phyloP scores from a whole-genome alignment of 2,888 invertebrate species.

The Meliscaeva auricollis region DNA sequence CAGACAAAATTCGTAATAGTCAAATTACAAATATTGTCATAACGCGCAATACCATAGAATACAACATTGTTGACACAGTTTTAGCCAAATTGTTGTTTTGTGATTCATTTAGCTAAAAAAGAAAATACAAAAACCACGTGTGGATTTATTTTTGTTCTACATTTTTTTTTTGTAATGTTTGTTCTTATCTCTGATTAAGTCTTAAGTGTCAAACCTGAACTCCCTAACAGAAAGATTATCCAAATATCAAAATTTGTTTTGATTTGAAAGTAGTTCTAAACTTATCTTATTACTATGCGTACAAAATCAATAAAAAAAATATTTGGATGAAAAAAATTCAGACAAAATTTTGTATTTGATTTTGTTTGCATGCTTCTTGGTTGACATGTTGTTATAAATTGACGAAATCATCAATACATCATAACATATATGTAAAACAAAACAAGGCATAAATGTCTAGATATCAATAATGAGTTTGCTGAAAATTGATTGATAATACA shows the following conservation, averaged over 20 bases:
- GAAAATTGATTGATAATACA: background rate
- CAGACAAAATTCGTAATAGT: too few relatives aligned
- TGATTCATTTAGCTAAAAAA: too few relatives aligned
- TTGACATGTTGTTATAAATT: background rate
- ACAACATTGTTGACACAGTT: too few relatives aligned
- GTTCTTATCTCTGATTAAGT: background rate
- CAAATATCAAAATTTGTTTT: background rate
- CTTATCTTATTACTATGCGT: constrained; percentile 40
- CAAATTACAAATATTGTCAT: too few relatives aligned
- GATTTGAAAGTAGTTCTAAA: background rate
- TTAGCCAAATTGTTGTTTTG: too few relatives aligned
- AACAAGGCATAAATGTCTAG: background rate
- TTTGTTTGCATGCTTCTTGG: background rate
- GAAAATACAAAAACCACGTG: background rate
- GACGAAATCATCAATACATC: background rate
- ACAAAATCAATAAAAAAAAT: background rate
- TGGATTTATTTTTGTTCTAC: background rate
- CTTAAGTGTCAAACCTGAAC: background rate
- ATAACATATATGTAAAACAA: too few relatives aligned
- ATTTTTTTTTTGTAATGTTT: background rate
- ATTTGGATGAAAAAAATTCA: background rate
- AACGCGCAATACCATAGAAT: too few relatives aligned
- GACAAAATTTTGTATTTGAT: background rate
- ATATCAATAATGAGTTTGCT: background rate
- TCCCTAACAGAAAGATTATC: background rate